Conservation (phyloP, 2,888 invertebrate species). For the Macaria liturata region DNA sequence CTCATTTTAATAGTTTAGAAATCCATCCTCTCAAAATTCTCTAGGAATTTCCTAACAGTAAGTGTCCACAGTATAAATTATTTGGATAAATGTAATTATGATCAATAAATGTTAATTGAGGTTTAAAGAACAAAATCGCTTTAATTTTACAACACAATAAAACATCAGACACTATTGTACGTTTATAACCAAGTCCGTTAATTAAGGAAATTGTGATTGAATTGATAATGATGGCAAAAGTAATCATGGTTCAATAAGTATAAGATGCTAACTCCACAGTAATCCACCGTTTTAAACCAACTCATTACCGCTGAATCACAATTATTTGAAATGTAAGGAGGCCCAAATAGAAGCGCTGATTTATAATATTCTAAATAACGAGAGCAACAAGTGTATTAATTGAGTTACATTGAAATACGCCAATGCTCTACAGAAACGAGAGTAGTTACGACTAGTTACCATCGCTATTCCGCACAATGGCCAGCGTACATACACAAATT, state of each 20-base stretch:
- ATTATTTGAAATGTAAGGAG: too few species aligned
- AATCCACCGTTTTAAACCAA: too few species aligned
- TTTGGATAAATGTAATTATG: conserved; percentile 15
- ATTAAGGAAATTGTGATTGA: conserved; percentile 12
- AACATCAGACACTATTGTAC: conserved; percentile 15
- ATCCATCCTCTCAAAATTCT: background rate
- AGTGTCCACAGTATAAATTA: background rate
- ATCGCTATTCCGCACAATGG: conserved; percentile 12
- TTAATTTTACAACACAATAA: conserved; percentile 24
- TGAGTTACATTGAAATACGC: conserved; percentile 2
- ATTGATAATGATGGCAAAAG: too few species aligned
- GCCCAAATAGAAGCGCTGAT: too few species aligned
- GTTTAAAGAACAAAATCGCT: conserved; percentile 19
- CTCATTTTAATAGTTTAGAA: conserved; percentile 2
- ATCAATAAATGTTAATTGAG: conserved; percentile 18
- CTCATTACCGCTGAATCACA: too few species aligned
- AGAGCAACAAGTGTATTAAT: conserved; percentile 13
- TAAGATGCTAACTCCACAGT: too few species aligned
- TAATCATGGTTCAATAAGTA: too few species aligned
- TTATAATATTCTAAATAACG: background rate
- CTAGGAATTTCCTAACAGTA: background rate
- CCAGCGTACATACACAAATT: conserved; percentile 32
- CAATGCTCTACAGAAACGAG: conserved; percentile 3
- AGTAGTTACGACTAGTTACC: conserved; percentile 17
- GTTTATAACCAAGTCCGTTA: conserved; percentile 14